Evolutionary conservation across 2,113 vertebrate genomes (phyloP), one percentile per base, ranked within the genome.

Genomic region (Alaudala cheleensis): DNA sequence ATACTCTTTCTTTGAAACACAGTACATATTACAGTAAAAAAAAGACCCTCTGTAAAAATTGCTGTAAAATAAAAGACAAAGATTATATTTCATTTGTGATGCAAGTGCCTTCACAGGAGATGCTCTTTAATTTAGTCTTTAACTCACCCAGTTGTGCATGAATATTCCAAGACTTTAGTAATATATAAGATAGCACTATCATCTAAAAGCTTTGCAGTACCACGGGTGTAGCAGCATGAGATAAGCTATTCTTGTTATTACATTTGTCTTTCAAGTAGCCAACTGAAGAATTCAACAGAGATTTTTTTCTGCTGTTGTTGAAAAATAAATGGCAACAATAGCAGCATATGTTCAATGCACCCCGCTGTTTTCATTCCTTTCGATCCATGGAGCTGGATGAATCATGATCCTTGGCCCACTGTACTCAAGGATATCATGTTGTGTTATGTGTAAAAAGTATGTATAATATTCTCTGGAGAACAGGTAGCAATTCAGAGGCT

Each of bases 111-210:
- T 73, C 31, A 62, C 21, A 91, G 23, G 15, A 79, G 14, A 79
- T 24, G 14, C 1, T 87, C 45, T 92, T 84, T 88, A 91, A 53
- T 67, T 70, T 86, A 86, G 51, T 60, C 49, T 40, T 88, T 82
- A 93, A 77, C 12, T 81, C 17, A 93, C 14, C 9, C 9, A 11
- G 50, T 24, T 84, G 24, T 64, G 25, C 65, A 79, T 83, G 60
- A 95, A 86, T 93, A 90, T 90, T 82, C 33, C 39, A 91, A 64
- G 23, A 82, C 28, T 82, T 94, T 74, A 96, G 14, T 70, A 69
- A 88, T 61, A 64, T 6, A 10, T 39, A 64, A 67, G 28, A 71
- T 47, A 65, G 25, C 14, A 49, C 20, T 64, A 26, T 34, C 5
- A 14, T 74, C 42, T 81, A 51, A 92, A 93, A 81, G 21, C 47